Evolutionary conservation across 2,113 vertebrate genomes (phyloP), one percentile per base, ranked within the genome.

Genomic region (Balaeniceps rex): DNA sequence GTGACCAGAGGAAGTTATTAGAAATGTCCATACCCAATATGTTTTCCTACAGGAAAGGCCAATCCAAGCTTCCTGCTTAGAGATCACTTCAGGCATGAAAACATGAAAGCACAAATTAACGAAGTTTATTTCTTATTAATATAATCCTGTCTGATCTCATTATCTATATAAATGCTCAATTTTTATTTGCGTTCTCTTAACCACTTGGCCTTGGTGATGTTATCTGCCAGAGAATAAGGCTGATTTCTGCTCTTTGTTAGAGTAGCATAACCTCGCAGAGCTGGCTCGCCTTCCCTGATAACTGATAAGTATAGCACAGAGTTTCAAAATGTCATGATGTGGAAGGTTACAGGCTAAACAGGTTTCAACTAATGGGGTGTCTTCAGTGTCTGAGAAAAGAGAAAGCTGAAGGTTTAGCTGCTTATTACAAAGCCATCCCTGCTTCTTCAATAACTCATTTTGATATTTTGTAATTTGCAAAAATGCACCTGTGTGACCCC

Each of bases 391-490:
- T 65, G 70, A 85, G 75, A 88, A 94, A 93, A 77, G 40, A 91
- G 69, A 96, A 96, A 97, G 94, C 84, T 95, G 87, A 79, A 91
- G 87, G 49, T 95, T 96, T 92, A 96, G 36, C 46, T 92, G 86
- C 52, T 94, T 97, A 96, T 97, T 97, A 90, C 94, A 97, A 90
- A 98, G 96, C 97, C 96, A 97, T 97, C 60, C 46, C 81, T 96
- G 83, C 71, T 96, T 95, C 96, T 98, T 97, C 96, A 96, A 96
- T 98, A 97, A 98, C 96, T 98, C 97, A 97, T 98, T 98, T 95
- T 98, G 96, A 98, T 98, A 97, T 97, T 98, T 98, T 97, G 93
- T 97, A 97, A 98, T 98, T 98, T 98, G 95, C 97, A 96, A 97
- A 97, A 97, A 97, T 95, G 89, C 29, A 57, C 93, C 94, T 95